Percentiles rank a stretch among this genome's conserved stretches.
Conservation (phyloP, 2,888 invertebrate species). For the Drosophila planitibia region DNA sequence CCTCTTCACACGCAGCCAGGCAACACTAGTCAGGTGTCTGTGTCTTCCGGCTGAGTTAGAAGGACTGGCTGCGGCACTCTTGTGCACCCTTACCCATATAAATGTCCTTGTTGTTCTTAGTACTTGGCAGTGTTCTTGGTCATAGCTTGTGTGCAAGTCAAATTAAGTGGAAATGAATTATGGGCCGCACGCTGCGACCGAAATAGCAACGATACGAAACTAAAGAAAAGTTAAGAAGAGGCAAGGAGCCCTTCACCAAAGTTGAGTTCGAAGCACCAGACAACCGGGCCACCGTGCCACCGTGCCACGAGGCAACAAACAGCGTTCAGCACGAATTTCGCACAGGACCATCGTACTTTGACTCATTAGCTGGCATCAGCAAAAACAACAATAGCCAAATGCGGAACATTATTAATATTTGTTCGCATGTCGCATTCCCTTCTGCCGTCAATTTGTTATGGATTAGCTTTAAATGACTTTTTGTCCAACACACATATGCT, state of each 20-base stretch:
- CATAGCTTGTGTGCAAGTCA: constrained; percentile 67
- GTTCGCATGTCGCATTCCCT: constrained; percentile 28
- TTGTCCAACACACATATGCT: neutral
- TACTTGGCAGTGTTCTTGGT: constrained; percentile 1
- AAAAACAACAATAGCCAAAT: constrained; percentile 37
- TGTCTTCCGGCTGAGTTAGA: constrained; percentile 13
- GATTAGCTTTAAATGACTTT: constrained; percentile 51
- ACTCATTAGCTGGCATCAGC: constrained; percentile 50
- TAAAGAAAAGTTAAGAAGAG: neutral
- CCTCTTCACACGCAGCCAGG: constrained; percentile 12
- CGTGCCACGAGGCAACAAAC: constrained; percentile 1
- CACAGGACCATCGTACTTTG: constrained; percentile 11
- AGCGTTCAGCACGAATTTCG: constrained; percentile 16
- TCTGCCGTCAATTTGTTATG: constrained; percentile 46
- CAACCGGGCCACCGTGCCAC: neutral
- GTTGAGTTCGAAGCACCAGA: neutral
- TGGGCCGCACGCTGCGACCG: constrained; percentile 48
- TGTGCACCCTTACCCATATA: neutral
- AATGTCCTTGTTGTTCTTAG: constrained; percentile 8
- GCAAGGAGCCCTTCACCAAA: neutral
- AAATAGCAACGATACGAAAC: constrained; percentile 14
- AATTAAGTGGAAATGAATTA: constrained; percentile 78
- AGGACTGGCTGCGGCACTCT: neutral
- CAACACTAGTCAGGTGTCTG: constrained; percentile 39
- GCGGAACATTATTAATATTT: constrained; percentile 57